Percentiles rank a stretch among this genome's conserved stretches.
Evolutionary conservation across 2,888 invertebrate species (phyloP).

Genomic region (Adineta ricciae): DNA sequence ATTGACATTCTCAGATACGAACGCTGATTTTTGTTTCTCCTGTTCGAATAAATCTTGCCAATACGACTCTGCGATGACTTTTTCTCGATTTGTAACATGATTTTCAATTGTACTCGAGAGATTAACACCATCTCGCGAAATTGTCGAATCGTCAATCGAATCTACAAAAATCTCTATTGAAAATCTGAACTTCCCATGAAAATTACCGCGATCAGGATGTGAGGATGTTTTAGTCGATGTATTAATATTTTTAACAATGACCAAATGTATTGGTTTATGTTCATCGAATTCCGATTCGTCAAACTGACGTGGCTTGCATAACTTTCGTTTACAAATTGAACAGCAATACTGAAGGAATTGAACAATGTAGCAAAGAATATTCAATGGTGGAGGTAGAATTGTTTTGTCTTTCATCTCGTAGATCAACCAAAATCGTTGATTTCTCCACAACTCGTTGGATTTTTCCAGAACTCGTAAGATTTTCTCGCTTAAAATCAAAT

Average conservation of each 20-base stretch:
- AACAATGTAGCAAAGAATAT: not conserved
- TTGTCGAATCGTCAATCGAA: too few relatives aligned
- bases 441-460: conserved; percentile 1
- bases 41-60: not conserved
- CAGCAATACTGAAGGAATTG: not conserved
- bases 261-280: not conserved
- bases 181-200: not conserved
- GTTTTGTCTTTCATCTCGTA: not conserved
- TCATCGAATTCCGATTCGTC: too few relatives aligned
- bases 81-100: not conserved
- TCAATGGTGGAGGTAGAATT: not conserved
- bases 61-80: not conserved
- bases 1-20: too few relatives aligned
- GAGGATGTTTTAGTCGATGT: too few relatives aligned
- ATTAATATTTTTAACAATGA: too few relatives aligned
- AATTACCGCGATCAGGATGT: too few relatives aligned
- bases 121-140: too few relatives aligned
- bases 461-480: not conserved
- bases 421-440: not conserved
- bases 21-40: not conserved
- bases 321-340: not conserved
- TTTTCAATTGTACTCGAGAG: not conserved
- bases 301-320: not conserved
- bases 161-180: too few relatives aligned
- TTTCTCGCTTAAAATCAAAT: not conserved